Conservation (phyloP, 1,140 invertebrate genomes). For the Vanessa tameamea region DNA sequence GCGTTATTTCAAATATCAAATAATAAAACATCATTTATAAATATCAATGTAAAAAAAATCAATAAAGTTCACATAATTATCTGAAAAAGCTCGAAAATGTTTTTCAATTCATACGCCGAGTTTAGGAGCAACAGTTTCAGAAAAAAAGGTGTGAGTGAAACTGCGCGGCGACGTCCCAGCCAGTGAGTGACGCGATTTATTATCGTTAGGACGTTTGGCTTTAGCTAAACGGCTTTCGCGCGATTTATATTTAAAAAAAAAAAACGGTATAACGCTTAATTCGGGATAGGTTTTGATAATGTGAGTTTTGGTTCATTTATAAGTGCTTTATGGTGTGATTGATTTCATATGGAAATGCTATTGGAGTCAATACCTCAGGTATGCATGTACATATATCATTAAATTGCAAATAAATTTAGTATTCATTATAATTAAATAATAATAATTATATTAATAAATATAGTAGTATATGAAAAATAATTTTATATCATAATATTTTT, state of each 20-base stretch:
- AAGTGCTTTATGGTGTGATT: constrained; percentile 33
- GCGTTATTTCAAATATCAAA: too few relatives aligned
- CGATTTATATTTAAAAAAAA: constrained; percentile 40
- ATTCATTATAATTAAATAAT: too few relatives aligned
- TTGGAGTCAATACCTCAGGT: constrained; percentile 3
- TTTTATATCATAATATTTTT: too few relatives aligned
- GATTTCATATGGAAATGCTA: constrained; percentile 18
- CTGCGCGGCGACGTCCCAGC: constrained; percentile 38
- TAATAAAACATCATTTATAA: too few relatives aligned
- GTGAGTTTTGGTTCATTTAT: constrained; percentile 8
- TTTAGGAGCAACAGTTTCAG: constrained; percentile 22
- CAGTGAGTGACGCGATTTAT: constrained; percentile 60
- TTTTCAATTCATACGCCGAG: constrained; percentile 1
- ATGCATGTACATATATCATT: background rate
- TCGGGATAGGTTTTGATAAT: constrained; percentile 15
- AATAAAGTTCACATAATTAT: background rate
- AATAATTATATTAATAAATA: too few relatives aligned
- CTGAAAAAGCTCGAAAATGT: background rate
- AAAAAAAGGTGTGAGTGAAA: constrained; percentile 29
- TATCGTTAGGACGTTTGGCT: constrained; percentile 51
- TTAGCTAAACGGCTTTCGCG: constrained; percentile 28
- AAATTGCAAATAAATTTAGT: too few relatives aligned
- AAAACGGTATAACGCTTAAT: background rate
- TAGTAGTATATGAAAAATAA: too few relatives aligned
- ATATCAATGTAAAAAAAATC: too few relatives aligned